These are phyloP conservation scores for Acanthosepion esculentum DNA, from an alignment of 2,888 invertebrate species.

Conservation along the genomic window DNA sequence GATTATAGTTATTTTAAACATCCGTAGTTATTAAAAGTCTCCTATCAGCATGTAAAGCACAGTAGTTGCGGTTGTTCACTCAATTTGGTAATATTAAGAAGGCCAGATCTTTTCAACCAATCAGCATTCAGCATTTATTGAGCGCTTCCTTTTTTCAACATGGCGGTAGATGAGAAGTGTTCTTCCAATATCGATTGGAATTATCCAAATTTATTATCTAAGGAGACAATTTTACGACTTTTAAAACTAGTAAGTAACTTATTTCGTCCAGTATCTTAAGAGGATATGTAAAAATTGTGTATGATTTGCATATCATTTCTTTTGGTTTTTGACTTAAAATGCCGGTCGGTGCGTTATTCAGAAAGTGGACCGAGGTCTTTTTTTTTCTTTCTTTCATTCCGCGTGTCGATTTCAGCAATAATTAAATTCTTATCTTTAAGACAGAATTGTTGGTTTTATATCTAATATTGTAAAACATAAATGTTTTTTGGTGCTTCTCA, in stretches of 20 bases:
- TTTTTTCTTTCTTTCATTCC: not conserved
- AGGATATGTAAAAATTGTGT: not conserved
- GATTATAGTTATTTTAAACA: too few species aligned
- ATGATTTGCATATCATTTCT: not conserved
- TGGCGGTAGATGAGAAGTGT: not conserved
- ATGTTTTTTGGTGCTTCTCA: too few species aligned
- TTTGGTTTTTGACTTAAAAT: not conserved
- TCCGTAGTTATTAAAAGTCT: too few species aligned
- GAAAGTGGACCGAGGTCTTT: not conserved
- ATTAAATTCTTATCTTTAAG: not conserved
- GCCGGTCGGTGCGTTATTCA: not conserved
- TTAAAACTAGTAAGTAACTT: not conserved
- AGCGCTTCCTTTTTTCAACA: constrained; percentile 20
- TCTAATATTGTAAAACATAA: too few species aligned
- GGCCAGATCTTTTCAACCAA: not conserved
- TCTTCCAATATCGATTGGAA: constrained; percentile 37
- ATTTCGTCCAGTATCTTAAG: not conserved
- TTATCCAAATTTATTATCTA: constrained; percentile 44
- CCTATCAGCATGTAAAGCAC: too few species aligned
- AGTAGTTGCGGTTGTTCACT: too few species aligned
- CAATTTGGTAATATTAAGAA: too few species aligned
- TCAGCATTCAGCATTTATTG: not conserved
- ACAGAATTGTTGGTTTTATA: too few species aligned
- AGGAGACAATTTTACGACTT: constrained; percentile 34
- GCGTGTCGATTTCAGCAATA: not conserved